phyloP scores from a whole-genome alignment of 2,113 vertebrate species.

The Scatophagus argus region DNA sequence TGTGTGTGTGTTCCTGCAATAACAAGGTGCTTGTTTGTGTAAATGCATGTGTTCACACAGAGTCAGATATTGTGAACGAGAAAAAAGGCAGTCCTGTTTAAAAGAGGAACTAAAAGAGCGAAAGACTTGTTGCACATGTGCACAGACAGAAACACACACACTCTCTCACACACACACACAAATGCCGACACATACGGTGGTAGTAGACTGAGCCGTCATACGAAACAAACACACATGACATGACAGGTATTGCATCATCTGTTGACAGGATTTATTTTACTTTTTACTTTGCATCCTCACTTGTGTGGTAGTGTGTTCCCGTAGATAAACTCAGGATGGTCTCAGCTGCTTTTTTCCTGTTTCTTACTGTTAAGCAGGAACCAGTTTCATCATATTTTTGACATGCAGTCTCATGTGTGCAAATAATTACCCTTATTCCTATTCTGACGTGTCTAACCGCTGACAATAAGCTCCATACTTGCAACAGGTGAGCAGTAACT shows the following conservation, averaged over 20 bases:
- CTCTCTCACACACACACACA: not conserved
- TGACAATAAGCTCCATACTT: not conserved
- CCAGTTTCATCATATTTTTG: not conserved
- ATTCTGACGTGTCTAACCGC: not conserved
- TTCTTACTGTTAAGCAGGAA: not conserved
- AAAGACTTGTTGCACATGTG: not conserved
- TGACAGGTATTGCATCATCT: not conserved
- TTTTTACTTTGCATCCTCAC: too few relatives aligned
- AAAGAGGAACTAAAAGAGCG: conserved; percentile 62
- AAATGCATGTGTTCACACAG: not conserved
- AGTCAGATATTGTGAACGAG: conserved; percentile 37
- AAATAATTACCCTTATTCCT: not conserved
- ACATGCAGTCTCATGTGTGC: too few relatives aligned
- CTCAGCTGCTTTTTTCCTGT: not conserved
- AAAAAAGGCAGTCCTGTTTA: conserved; percentile 32
- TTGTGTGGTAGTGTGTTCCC: not conserved
- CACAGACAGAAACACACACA: not conserved
- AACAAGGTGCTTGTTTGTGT: conserved; percentile 5
- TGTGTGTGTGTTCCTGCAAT: not conserved
- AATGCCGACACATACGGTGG: not conserved
- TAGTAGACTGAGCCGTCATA: not conserved
- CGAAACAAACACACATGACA: not conserved
- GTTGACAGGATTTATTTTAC: not conserved
- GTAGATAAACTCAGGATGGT: not conserved
- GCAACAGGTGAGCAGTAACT: not conserved